Percentiles rank a stretch among this genome's conserved stretches.
Conservation (phyloP, 1,140 invertebrate species). For the Reticulitermes speratus region DNA sequence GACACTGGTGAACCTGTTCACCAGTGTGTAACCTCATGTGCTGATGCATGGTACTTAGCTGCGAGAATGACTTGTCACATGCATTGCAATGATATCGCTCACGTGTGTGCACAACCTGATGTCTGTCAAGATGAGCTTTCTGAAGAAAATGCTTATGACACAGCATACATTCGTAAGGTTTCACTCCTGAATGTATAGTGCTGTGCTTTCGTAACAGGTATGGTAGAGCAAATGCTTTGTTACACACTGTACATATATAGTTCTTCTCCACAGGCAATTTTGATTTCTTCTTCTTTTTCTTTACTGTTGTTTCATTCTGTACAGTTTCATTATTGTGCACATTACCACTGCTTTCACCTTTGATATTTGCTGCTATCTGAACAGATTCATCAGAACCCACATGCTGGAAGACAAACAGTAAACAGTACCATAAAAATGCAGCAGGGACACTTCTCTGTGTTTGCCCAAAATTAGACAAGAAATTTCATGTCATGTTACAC, state of each 20-base stretch:
- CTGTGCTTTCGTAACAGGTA: not conserved
- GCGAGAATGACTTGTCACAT: not conserved
- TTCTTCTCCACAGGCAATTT: not conserved
- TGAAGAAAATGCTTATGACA: not conserved
- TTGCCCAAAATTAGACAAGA: too few species aligned
- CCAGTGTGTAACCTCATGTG: constrained; percentile 2
- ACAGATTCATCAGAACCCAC: not conserved
- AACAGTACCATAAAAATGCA: too few species aligned
- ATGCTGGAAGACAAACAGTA: too few species aligned
- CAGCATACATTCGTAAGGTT: not conserved
- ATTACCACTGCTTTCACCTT: not conserved
- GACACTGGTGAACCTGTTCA: constrained; percentile 3
- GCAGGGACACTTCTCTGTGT: too few species aligned
- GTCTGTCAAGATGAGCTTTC: not conserved
- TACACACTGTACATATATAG: constrained; percentile 2
- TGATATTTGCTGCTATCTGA: not conserved
- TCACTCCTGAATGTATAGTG: constrained; percentile 5
- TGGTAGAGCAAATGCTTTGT: constrained; percentile 6
- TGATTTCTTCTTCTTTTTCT: constrained; percentile 15
- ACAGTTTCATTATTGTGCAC: not conserved
- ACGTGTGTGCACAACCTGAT: not conserved
- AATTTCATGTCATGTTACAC: too few species aligned
- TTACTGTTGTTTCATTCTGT: not conserved
- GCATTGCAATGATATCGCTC: not conserved
- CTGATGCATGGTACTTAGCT: not conserved